A percentile compares a stretch with the other conserved stretches of the same genome.
Conservation (phyloP, 2,888 invertebrate species). For the Coleophora flavipennella region DNA sequence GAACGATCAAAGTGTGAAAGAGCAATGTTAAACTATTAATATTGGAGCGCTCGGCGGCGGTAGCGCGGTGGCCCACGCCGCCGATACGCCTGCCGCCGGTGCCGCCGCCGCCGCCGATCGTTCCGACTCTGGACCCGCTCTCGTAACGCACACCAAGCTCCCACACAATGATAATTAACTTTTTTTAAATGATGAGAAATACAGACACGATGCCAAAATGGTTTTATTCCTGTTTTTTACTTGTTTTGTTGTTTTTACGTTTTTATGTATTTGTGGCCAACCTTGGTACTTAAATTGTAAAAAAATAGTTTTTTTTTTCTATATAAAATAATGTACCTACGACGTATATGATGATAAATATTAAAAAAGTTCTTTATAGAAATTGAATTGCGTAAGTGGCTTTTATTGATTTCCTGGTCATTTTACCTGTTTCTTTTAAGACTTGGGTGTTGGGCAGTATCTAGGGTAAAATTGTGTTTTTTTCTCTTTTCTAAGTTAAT, state of each 20-base stretch:
- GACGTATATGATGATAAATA: slow-evolving; percentile 66
- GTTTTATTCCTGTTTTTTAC: slow-evolving; percentile 70
- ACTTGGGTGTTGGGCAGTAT: not conserved
- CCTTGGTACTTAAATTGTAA: slow-evolving; percentile 71
- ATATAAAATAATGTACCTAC: slow-evolving; percentile 70
- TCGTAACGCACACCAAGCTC: slow-evolving; percentile 33
- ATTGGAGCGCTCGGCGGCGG: slow-evolving; percentile 13
- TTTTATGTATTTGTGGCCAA: slow-evolving; percentile 71
- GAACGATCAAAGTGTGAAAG: slow-evolving; percentile 25
- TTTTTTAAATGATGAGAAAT: slow-evolving; percentile 51
- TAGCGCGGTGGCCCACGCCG: slow-evolving; percentile 15
- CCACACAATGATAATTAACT: slow-evolving; percentile 47
- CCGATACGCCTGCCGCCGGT: slow-evolving; percentile 3
- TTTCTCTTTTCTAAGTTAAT: not conserved
- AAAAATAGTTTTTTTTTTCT: slow-evolving; percentile 71
- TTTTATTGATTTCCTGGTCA: slow-evolving; percentile 54
- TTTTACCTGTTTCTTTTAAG: not conserved
- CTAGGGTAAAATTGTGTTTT: not conserved
- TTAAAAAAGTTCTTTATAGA: slow-evolving; percentile 68
- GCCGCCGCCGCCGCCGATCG: slow-evolving; percentile 13
- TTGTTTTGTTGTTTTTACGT: slow-evolving; percentile 70
- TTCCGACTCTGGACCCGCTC: slow-evolving; percentile 8
- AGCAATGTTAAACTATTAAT: slow-evolving; percentile 12
- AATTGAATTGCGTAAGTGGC: slow-evolving; percentile 60
- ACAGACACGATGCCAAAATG: slow-evolving; percentile 72